Percentiles rank a stretch among this genome's conserved stretches.
These are phyloP conservation scores for Channa striata DNA, from an alignment of 2,797 vertebrate species.

Conservation along the genomic window DNA sequence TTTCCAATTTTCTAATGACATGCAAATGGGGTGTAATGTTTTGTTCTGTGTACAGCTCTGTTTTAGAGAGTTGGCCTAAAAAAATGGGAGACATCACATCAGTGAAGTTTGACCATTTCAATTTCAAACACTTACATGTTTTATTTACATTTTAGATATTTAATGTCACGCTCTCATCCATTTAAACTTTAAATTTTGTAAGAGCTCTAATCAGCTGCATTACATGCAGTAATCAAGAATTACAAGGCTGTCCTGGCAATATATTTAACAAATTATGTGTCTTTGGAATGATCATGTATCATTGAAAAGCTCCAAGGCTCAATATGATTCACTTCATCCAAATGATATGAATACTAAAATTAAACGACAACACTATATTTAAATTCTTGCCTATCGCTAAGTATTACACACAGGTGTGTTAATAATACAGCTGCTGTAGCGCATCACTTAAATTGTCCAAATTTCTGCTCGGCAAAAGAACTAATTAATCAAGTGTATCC, in stretches of 20 bases:
- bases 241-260: slow-evolving; percentile 18
- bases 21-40: slow-evolving; percentile 86
- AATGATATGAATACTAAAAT: slow-evolving; percentile 42
- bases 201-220: slow-evolving; percentile 28
- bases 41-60: slow-evolving; percentile 77
- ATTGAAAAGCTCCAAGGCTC: slow-evolving; percentile 36
- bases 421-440: slow-evolving; percentile 18
- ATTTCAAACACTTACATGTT: neutral
- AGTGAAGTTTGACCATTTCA: neutral
- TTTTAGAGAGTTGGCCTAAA: slow-evolving; percentile 60
- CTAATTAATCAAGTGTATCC: slow-evolving; percentile 65
- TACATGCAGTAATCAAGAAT: slow-evolving; percentile 38
- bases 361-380: slow-evolving; percentile 43
- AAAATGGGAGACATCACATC: slow-evolving; percentile 11
- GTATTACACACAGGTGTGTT: slow-evolving; percentile 29
- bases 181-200: slow-evolving; percentile 10
- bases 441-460: slow-evolving; percentile 45
- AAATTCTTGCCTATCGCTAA: slow-evolving; percentile 32
- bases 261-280: slow-evolving; percentile 41
- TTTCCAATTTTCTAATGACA: slow-evolving; percentile 83
- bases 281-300: slow-evolving; percentile 42
- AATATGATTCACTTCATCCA: slow-evolving; percentile 38
- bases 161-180: neutral
- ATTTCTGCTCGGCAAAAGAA: slow-evolving; percentile 45
- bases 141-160: neutral